Evolutionary conservation across 2,113 vertebrate genomes (phyloP).

Genomic region (Vicugna pacos): DNA sequence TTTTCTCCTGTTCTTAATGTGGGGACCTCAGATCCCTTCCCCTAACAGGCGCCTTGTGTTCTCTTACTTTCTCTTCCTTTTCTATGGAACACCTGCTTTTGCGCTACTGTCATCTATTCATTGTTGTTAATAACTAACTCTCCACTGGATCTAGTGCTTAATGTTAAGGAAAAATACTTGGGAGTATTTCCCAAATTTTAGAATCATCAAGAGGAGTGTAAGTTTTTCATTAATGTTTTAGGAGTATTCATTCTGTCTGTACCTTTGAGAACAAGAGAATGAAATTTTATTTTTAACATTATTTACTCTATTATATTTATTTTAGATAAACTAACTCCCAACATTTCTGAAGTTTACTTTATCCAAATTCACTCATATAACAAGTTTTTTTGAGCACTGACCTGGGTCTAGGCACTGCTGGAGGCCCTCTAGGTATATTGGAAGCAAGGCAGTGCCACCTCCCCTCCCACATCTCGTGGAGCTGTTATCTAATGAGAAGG

Average conservation of each 20-base stretch:
- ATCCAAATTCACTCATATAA: neutral
- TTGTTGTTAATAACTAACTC: neutral
- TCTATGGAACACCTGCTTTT: neutral
- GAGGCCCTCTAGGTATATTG: neutral
- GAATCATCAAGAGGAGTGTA: neutral
- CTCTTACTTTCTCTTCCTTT: neutral
- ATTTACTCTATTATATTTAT: neutral
- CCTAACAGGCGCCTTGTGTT: neutral
- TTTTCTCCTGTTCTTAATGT: neutral
- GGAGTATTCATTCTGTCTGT: neutral
- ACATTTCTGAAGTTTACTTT: neutral
- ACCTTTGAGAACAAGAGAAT: neutral
- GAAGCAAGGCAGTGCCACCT: neutral
- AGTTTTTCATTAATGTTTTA: neutral
- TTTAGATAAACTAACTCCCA: neutral
- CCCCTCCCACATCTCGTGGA: neutral
- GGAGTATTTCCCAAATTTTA: neutral
- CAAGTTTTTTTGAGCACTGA: neutral
- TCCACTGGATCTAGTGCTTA: neutral
- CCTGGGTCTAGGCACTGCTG: neutral
- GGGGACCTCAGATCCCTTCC: neutral
- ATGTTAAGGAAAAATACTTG: neutral
- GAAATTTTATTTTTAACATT: constrained; percentile 19
- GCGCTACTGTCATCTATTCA: neutral
- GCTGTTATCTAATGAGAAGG: neutral